Evolutionary conservation across 2,888 invertebrate species (phyloP).

Genomic region (Clostera curtula): DNA sequence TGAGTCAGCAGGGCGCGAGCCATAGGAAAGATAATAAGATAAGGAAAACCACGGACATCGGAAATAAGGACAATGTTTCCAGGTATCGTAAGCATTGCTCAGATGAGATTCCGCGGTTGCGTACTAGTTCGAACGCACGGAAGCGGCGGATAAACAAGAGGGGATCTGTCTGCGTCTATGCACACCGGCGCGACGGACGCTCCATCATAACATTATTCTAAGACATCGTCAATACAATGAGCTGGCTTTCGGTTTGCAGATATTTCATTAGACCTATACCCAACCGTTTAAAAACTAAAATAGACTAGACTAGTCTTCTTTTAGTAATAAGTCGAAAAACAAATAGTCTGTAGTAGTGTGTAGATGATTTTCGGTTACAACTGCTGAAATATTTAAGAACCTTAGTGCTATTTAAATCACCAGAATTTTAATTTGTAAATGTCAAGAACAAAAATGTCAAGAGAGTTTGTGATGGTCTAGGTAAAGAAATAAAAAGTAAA

Average conservation of each 20-base stretch:
- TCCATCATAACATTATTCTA: conserved; percentile 11
- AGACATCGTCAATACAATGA: conserved; percentile 5
- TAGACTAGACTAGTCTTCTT: too few relatives aligned
- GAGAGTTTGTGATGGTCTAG: too few relatives aligned
- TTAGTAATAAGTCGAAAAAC: too few relatives aligned
- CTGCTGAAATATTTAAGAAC: too few relatives aligned
- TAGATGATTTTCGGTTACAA: conserved; percentile 2
- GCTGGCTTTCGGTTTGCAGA: conserved; percentile 2
- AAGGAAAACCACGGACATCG: conserved; percentile 15
- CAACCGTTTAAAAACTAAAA: too few relatives aligned
- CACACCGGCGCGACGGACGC: conserved; percentile 23
- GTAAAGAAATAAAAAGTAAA: too few relatives aligned
- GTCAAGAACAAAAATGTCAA: neutral
- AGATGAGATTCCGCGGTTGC: conserved; percentile 11
- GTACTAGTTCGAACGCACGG: conserved; percentile 24
- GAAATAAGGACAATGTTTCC: conserved; percentile 1
- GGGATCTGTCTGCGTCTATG: conserved; percentile 46
- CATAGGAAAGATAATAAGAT: conserved; percentile 26
- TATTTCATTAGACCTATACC: neutral
- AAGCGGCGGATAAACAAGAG: conserved; percentile 47
- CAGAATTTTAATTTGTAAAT: too few relatives aligned
- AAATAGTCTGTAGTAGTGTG: too few relatives aligned
- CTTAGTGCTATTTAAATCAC: too few relatives aligned
- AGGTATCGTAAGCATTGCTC: neutral
- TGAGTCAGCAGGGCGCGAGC: conserved; percentile 42